Evolutionary conservation across 2,797 vertebrate genomes (phyloP), one percentile per base, ranked within the genome.

Genomic region (Lepus townsendii): DNA sequence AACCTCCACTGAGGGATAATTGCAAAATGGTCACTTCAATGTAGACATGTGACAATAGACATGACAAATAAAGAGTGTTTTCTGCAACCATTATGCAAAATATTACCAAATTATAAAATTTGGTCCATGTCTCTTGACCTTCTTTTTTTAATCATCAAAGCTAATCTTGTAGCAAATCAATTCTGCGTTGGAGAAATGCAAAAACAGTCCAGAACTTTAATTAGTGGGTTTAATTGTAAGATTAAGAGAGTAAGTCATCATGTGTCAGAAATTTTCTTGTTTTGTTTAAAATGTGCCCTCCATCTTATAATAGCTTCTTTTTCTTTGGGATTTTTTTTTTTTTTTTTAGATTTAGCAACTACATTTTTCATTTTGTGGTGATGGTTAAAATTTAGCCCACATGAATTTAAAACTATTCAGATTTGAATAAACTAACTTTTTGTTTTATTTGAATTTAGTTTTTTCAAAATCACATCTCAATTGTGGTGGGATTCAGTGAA

Each of bases 221-320:
- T 73, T 87, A 94, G 80, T 90, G 47, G 11, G 2, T 57, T 95
- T 93, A 96, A 94, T 24, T 92, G 14, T 3, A 93, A 96, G 38
- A 93, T 78, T 88, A 94, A 94, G 62, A 93, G 35, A 87, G 14
- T 60, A 13, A 35, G 7, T 60, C 32, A 72, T 4, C 57, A 66
- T 71, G 77, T 83, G 76, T 80, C 22, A 89, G 24, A 50, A 54
- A 83, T 38, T 80, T 92, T 95, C 30, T 77, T 12, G 11, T 86
- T 92, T 88, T 54, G 8, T 60, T 92, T 47, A 82, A 82, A 85
- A 90, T 52, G 24, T 96, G 62, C 2, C 66, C 63, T 86, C 60
- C 5, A 20, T 63, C 66, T 85, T 35, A 0, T 72, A 27, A 73
- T 38, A 57, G 17, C 17, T 87, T 5, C 30, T 77, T 83, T 92